Evolutionary conservation across 1,140 invertebrate genomes (phyloP), one percentile per base, ranked within the genome.

Genomic region (Phymastichus coffea): DNA sequence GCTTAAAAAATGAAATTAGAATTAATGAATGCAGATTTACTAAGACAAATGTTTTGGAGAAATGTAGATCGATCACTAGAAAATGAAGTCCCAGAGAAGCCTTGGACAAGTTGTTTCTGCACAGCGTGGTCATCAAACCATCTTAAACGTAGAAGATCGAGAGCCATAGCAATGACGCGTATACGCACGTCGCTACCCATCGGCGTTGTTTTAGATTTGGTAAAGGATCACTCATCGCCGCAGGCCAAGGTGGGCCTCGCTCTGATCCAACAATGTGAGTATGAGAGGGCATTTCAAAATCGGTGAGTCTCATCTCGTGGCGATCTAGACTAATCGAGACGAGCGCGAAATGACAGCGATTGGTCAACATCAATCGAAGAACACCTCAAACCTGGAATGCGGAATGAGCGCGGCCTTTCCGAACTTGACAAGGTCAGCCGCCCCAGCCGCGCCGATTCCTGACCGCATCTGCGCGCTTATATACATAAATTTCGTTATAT

Each of bases 231-330:
- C 37, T 20, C 9, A 15, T 40, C 38, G 26, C 14, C 55, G 38
- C 23, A 37, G 56, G 56, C 56, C 35, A 51, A 51, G 44, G 14
- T 51, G 55, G 55, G 28, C 55, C 55, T 48, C 55, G 44, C n/a
- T 37, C 30, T 37, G 33, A 10, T 35, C 28, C n/a, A n/a, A n/a
- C n/a, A n/a, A n/a, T n/a, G n/a, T n/a, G n/a, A n/a, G n/a, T n/a
- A n/a, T 33, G 20, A 7, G 15, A 30, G 19, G 9, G 12, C 19
- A 12, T 56, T 56, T 47, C 26, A 37, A 56, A 56, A 46, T 4
- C 10, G 14, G 19, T 12, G 41, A 33, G 14, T 8, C 23, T 46
- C n/a, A n/a, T n/a, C n/a, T n/a, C n/a, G n/a, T n/a, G n/a, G n/a
- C n/a, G n/a, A n/a, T n/a, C n/a, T n/a, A n/a, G n/a, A n/a, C n/a